Evolutionary conservation across 2,888 invertebrate species (phyloP), one percentile per base, ranked within the genome.

Genomic region (Thalpophila matura): DNA sequence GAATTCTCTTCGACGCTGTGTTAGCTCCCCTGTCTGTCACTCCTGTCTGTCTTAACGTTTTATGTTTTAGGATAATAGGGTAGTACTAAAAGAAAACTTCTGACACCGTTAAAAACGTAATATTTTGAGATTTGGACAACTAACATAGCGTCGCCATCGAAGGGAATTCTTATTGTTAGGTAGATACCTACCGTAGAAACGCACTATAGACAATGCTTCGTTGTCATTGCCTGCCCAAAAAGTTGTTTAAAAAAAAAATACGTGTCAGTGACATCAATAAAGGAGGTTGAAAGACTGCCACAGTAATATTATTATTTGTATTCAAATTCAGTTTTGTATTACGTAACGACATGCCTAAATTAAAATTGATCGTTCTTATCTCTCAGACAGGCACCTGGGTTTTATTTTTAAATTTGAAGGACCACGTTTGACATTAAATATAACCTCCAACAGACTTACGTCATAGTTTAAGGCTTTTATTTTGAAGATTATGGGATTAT

Each of bases 381-480:
- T 26, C 14, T n/a, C 35, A 29, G 20, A 22, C n/a, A 14, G 10
- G 7, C 9, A 20, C 22, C 5, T 10, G 14, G 26, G 7, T 33
- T 16, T 33, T 47, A 38, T 45, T 29, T 60, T 31, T 33, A 22
- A 26, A 24, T 6, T 2, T 43, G 27, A 20, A 46, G 20, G 10
- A 42, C 62, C 38, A 47, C 31, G 40, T 29, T 18, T 42, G 40
- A 33, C 22, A 33, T 61, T 49, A 14, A 14, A 1, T 26, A 1
- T 33, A 40, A 27, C 16, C 38, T 62, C 26, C n/a, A n/a, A 31
- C 26, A 40, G 38, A 20, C 10, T 40, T 31, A 59, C 37, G 33
- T 43, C 27, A 43, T 33, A 6, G 1, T 33, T 33, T 33, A 6
- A n/a, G n/a, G 14, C 4, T 5, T 24, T 31, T 18, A 2, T 35